Evolutionary conservation across 92 coral and sea anemone species (phyloP), one percentile per base, ranked within the genome.

Genomic region (Muricea muricata): DNA sequence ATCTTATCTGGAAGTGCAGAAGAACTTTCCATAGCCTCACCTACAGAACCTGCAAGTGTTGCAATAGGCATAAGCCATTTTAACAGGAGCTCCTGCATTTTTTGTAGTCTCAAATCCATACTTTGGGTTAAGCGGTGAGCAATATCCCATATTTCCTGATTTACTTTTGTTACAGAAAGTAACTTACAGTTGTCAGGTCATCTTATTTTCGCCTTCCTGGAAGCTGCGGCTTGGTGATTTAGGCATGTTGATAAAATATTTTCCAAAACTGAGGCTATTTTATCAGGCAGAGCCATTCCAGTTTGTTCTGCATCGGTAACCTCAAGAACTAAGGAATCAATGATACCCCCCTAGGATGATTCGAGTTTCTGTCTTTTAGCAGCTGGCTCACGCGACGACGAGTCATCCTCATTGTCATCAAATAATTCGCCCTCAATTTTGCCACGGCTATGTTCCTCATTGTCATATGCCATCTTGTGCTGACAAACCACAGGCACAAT

Each of bases 361-460:
- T 42, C 14, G 50, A 42, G 65, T 21, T 55, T 77, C 1, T 72
- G 78, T 14, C 57, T 58, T 3, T 37, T 75, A 76, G 88, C 84
- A 33, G 84, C 78, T 2, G 84, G 58, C 9, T 75, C 88, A 52
- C 63, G 39, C 33, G 61, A 56, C 35, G 31, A 67, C n/a, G 39
- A 17, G 7, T 33, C 57, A 28, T 50, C 24, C 14, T 9, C 46
- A 2, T 14, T 61, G 8, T 12, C 66, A 6, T 85, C 68, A 14
- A 72, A 50, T 73, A 55, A 55, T 10, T 55, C 65, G 65, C n/a
- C 25, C 65, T 55, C 65, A 55, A 55, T 6, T 9, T 55, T 21
- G n/a, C 25, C 65, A 55, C 65, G 65, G 25, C 65, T 55, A 9
- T 21, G 65, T 55, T 55, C 65, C 65, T 55, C 65, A n/a, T 55